Conservation (phyloP, 2,888 invertebrate genomes). For the Antitype chi region DNA sequence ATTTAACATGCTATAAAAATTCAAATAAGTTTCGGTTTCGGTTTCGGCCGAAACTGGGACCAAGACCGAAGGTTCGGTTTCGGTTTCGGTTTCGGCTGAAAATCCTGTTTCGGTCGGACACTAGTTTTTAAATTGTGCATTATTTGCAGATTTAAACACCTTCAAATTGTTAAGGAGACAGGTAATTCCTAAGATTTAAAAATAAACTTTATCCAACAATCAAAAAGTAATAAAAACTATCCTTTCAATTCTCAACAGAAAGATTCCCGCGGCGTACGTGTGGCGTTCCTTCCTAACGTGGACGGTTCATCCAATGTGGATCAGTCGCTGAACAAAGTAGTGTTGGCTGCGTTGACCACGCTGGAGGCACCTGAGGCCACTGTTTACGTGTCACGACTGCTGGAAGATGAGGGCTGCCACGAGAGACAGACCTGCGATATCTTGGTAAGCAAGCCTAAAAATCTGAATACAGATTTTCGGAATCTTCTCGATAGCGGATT, state of each 20-base stretch:
- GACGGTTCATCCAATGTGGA: slow-evolving; percentile 84
- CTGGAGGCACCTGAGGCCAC: slow-evolving; percentile 91
- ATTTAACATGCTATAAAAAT: no score
- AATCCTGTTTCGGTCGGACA: no score
- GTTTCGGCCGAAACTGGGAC: no score
- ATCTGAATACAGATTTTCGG: neutral
- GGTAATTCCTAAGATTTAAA: neutral
- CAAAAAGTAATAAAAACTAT: neutral
- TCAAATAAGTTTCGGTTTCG: no score
- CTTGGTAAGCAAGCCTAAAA: slow-evolving; percentile 83
- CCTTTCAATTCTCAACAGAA: slow-evolving; percentile 82
- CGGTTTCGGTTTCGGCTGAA: no score
- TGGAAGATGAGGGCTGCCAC: slow-evolving; percentile 90
- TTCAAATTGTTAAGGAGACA: no score
- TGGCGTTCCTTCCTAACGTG: slow-evolving; percentile 94
- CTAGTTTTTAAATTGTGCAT: neutral
- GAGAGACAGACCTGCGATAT: slow-evolving; percentile 89
- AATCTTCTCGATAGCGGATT: neutral
- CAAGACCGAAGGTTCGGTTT: no score
- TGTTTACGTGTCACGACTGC: slow-evolving; percentile 90
- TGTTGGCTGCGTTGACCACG: slow-evolving; percentile 92
- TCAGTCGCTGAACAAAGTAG: slow-evolving; percentile 92
- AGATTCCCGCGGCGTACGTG: slow-evolving; percentile 92
- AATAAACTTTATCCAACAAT: neutral
- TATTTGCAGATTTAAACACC: no score